Percentiles rank a stretch among this genome's conserved stretches.
Conservation (phyloP, 2,888 invertebrate species). For the Rhamnusium bicolor region DNA sequence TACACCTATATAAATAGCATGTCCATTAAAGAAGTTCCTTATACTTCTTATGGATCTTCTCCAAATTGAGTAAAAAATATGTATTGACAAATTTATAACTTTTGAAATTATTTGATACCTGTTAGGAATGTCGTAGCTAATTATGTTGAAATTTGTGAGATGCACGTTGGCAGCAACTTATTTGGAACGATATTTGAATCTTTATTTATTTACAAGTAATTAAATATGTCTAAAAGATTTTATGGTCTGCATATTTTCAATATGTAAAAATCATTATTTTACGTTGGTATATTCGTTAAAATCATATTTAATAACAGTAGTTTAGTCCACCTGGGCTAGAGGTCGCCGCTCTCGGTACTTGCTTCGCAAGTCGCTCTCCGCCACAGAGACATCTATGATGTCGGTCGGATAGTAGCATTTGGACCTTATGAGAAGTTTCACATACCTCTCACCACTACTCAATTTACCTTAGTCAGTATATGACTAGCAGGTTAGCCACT, state of each 20-base stretch:
- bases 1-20: neutral
- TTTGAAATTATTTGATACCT: neutral
- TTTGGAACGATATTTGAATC: neutral
- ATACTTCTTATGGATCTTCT: neutral
- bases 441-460: no score
- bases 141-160: neutral
- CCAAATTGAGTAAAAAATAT: neutral
- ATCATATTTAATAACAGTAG: no score
- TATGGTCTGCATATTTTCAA: neutral
- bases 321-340: no score
- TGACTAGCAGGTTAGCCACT: no score
- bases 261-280: no score
- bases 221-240: neutral
- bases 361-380: no score
- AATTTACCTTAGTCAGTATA: no score
- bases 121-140: neutral
- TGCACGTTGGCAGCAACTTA: neutral
- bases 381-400: no score
- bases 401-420: no score
- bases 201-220: neutral
- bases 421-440: no score
- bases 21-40: neutral
- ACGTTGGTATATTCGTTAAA: no score
- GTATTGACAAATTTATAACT: neutral
- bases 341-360: no score